These are phyloP conservation scores for Synergus gifuensis DNA, from an alignment of 2,888 invertebrate genomes.

Conservation along the genomic window DNA sequence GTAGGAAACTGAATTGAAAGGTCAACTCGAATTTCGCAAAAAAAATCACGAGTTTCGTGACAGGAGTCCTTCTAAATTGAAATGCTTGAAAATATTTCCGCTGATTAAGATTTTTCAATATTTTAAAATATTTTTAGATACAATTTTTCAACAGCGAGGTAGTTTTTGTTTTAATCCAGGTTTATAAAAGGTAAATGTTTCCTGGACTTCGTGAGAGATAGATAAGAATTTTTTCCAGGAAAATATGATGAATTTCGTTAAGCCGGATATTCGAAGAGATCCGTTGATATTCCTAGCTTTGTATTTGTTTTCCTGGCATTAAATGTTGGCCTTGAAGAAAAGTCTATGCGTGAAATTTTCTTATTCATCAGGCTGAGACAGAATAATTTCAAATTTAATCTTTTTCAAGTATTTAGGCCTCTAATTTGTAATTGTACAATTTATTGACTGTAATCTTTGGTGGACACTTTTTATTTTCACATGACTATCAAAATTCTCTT, in stretches of 20 bases:
- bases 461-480: not conserved
- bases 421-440: too few species aligned
- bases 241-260: constrained; percentile 20
- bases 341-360: not conserved
- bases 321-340: not conserved
- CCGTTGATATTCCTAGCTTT: constrained; percentile 6
- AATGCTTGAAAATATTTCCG: not conserved
- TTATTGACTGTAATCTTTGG: not conserved
- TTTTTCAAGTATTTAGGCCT: too few species aligned
- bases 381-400: too few species aligned
- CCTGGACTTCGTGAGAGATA: constrained; percentile 8
- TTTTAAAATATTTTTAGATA: too few species aligned
- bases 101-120: too few species aligned
- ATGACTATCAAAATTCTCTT: not conserved
- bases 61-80: not conserved
- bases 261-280: constrained; percentile 21
- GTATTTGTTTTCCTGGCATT: not conserved
- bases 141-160: not conserved
- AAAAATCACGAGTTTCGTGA: not conserved
- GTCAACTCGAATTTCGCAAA: not conserved
- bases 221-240: constrained; percentile 18
- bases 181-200: constrained; percentile 3
- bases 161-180: constrained; percentile 32
- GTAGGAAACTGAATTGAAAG: not conserved
- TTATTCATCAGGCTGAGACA: not conserved